Conservation (phyloP, 1,140 invertebrate genomes). For the Hylaeus anthracinus region DNA sequence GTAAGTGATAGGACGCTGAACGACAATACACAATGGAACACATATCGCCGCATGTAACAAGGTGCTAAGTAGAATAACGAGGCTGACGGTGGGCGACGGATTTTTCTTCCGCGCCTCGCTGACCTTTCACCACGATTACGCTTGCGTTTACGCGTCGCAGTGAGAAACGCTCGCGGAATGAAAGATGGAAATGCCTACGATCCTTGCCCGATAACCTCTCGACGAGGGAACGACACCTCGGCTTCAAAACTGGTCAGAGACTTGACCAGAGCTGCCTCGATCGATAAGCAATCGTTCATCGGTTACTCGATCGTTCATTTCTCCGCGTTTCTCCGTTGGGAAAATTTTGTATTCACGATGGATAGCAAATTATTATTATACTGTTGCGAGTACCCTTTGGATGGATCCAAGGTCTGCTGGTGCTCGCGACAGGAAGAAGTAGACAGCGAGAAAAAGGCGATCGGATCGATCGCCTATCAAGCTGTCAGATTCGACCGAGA, state of each 20-base stretch:
- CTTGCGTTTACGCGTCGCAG: constrained; percentile 50
- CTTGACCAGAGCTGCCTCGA: too few species aligned
- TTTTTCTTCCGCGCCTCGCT: constrained; percentile 63
- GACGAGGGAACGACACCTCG: background rate
- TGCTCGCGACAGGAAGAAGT: too few species aligned
- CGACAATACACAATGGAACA: constrained; percentile 67
- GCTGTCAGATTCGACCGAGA: too few species aligned
- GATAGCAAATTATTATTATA: too few species aligned
- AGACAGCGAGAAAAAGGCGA: too few species aligned
- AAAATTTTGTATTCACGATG: too few species aligned
- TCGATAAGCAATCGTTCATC: too few species aligned
- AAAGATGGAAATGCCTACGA: constrained; percentile 24
- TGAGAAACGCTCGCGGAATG: constrained; percentile 37
- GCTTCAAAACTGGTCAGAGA: background rate
- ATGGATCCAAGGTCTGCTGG: too few species aligned
- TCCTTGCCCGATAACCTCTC: constrained; percentile 25
- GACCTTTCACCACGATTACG: constrained; percentile 72
- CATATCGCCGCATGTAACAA: constrained; percentile 66
- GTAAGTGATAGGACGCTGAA: constrained; percentile 57
- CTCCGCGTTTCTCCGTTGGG: too few species aligned
- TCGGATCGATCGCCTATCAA: too few species aligned
- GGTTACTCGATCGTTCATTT: too few species aligned
- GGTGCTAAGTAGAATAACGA: constrained; percentile 69
- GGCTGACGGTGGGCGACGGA: constrained; percentile 68
- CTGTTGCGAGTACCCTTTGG: too few species aligned